Conservation (phyloP, 2,888 invertebrate species). For the Embidobia sp. region DNA sequence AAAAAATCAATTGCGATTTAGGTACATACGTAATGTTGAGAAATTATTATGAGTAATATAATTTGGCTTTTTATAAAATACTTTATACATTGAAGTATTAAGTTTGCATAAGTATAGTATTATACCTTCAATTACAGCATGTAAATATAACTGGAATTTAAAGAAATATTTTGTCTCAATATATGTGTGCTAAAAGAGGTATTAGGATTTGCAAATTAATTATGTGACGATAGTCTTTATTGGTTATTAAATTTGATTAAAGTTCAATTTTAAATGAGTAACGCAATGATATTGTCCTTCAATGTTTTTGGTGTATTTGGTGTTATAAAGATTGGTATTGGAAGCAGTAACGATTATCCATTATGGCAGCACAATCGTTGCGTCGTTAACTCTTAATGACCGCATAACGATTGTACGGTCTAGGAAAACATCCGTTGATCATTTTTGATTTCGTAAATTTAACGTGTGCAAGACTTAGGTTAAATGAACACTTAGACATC, state of each 20-base stretch:
- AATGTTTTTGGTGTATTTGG: slow-evolving; percentile 73
- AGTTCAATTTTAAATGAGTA: slow-evolving; percentile 38
- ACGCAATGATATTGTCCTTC: slow-evolving; percentile 59
- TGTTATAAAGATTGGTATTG: slow-evolving; percentile 79
- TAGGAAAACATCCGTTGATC: slow-evolving; percentile 53
- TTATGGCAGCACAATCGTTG: slow-evolving; percentile 79
- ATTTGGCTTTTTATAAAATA: no score
- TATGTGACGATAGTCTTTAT: neutral
- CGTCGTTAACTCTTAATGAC: slow-evolving; percentile 79
- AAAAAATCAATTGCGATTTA: no score
- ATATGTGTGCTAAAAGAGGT: no score
- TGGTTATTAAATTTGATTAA: slow-evolving; percentile 33
- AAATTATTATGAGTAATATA: no score
- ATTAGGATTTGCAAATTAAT: no score
- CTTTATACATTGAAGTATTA: no score
- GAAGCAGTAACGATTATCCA: slow-evolving; percentile 78
- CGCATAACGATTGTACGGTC: slow-evolving; percentile 67
- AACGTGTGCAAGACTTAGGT: neutral
- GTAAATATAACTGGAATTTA: no score
- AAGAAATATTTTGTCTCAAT: no score
- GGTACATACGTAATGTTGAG: no score
- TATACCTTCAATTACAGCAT: no score
- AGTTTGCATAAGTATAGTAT: no score
- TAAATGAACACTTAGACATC: no score
- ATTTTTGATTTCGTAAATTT: slow-evolving; percentile 42